Conservation (phyloP, 2,113 vertebrate species). For the Pterocles burchelli region DNA sequence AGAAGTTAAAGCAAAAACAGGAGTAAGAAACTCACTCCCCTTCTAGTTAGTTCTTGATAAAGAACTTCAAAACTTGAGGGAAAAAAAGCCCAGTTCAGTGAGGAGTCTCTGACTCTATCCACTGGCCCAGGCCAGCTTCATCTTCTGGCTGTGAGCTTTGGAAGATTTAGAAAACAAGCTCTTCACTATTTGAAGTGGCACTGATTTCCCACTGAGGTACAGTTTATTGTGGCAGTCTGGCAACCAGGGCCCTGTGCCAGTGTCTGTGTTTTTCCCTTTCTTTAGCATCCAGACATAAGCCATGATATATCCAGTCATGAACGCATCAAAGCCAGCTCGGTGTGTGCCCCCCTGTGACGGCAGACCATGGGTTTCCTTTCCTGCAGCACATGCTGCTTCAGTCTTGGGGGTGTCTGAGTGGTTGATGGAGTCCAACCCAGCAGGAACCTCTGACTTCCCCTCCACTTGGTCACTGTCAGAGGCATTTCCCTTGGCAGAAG, state of each 20-base stretch:
- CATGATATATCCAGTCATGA: conserved; percentile 97
- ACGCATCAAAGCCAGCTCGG: conserved; percentile 94
- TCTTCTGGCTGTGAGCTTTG: conserved; percentile 90
- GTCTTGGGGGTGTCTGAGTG: neutral
- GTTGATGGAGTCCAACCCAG: neutral
- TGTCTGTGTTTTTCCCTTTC: neutral
- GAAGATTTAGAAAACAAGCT: conserved; percentile 93
- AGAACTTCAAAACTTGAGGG: neutral
- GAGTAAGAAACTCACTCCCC: neutral
- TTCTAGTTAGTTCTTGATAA: neutral
- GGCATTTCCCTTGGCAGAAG: neutral
- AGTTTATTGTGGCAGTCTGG: conserved; percentile 89
- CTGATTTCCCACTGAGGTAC: conserved; percentile 94
- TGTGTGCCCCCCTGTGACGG: conserved; percentile 77
- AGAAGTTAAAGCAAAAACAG: neutral
- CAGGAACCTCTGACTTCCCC: neutral
- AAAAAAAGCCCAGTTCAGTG: neutral
- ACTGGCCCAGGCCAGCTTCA: conserved; percentile 84
- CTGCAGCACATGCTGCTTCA: neutral
- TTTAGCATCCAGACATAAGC: conserved; percentile 78
- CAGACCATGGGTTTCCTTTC: neutral
- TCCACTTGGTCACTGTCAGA: neutral
- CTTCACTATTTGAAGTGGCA: conserved; percentile 91
- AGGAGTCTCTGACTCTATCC: conserved; percentile 19
- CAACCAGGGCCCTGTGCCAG: conserved; percentile 64